phyloP scores from a whole-genome alignment of 2,888 invertebrate genomes.

The Steinernema hermaphroditum region DNA sequence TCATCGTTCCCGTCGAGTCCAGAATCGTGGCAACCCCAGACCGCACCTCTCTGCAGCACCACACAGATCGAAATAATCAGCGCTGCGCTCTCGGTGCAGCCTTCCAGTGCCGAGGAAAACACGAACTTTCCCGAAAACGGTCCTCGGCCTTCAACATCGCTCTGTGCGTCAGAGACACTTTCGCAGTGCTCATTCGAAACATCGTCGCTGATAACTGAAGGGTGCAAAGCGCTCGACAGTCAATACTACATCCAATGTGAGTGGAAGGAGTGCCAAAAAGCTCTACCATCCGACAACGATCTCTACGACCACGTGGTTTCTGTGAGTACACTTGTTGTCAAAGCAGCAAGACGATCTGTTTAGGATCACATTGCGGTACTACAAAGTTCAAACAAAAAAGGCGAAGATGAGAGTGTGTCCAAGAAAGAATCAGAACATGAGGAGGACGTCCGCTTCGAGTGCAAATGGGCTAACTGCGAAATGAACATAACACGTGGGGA shows the following conservation, averaged over 20 bases:
- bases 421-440: background rate
- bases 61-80: background rate
- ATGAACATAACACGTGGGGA: constrained; percentile 40
- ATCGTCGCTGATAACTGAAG: background rate
- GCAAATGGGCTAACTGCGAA: constrained; percentile 45
- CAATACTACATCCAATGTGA: constrained; percentile 17
- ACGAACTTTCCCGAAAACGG: background rate
- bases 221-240: background rate
- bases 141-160: background rate
- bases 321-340: constrained; percentile 1
- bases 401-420: background rate
- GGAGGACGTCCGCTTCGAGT: constrained; percentile 33
- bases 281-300: constrained; percentile 38
- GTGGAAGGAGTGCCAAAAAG: constrained; percentile 37
- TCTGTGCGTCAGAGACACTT: constrained; percentile 16
- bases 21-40: constrained; percentile 27
- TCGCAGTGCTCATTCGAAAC: constrained; percentile 14
- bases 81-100: background rate
- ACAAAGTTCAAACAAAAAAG: background rate
- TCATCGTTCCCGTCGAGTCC: constrained; percentile 38
- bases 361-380: constrained; percentile 18
- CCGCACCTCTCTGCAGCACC: background rate
- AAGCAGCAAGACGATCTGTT: background rate
- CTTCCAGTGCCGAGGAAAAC: background rate
- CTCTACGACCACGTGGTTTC: constrained; percentile 39